phyloP scores from a whole-genome alignment of 2,113 vertebrate species.

The Clarias magur region DNA sequence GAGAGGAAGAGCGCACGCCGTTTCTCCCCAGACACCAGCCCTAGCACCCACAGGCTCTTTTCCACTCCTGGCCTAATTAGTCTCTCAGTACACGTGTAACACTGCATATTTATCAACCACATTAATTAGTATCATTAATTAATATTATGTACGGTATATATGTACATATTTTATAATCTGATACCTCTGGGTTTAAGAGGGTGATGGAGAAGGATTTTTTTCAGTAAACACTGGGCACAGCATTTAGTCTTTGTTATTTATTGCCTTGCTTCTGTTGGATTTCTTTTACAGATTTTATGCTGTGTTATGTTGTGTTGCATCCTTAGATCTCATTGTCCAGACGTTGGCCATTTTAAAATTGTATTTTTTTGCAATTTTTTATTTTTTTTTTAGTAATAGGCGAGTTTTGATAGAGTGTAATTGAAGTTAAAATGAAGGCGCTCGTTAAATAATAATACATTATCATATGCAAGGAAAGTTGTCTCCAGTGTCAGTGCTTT shows the following conservation, averaged over 20 bases:
- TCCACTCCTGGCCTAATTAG: conserved; percentile 77
- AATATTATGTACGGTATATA: conserved; percentile 15
- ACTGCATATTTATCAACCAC: conserved; percentile 74
- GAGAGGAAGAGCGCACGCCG: conserved; percentile 62
- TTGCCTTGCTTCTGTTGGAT: not conserved
- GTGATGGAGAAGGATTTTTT: not conserved
- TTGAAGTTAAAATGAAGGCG: too few species aligned
- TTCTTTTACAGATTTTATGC: not conserved
- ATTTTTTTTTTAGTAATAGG: too few species aligned
- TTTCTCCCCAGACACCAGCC: conserved; percentile 56
- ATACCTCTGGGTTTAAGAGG: conserved; percentile 47
- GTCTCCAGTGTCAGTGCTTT: not conserved
- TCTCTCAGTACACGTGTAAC: conserved; percentile 70
- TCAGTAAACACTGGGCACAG: not conserved
- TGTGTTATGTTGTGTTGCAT: not conserved
- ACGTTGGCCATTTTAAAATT: not conserved
- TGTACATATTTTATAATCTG: conserved; percentile 68
- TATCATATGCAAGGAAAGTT: not conserved
- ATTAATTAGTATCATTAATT: conserved; percentile 72
- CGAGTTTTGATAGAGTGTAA: too few species aligned
- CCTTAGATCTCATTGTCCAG: not conserved
- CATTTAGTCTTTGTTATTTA: not conserved
- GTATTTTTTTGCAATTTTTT: too few species aligned
- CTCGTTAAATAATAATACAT: too few species aligned
- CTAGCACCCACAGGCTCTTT: conserved; percentile 63